Base-by-base conservation (phyloP, 1,140 invertebrate genomes). In the Drosophila lini region DNA sequence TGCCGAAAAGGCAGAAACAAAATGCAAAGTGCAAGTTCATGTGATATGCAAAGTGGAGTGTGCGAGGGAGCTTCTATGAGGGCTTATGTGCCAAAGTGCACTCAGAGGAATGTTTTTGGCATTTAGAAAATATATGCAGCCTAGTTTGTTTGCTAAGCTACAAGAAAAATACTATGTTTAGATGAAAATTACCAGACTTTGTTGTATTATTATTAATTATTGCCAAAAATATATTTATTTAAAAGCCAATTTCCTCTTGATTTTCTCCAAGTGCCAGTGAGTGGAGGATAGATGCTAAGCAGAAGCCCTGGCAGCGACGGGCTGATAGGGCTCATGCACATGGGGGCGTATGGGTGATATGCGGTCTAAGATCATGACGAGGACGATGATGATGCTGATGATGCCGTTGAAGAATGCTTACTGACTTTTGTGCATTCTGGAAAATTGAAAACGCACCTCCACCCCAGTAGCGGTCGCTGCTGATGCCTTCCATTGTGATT, bases 1-100 rank as follows among this genome's bases (percentile, higher is more conserved):
- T 48, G 45, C 48, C 61, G 79, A 81, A 75, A 79, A 65, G 32
- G 62, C 61, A 67, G 40, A 44, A 60, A 59, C 68, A 61, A 76
- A 63, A 62, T 76, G 69, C 79, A 88, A 86, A 88, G 83, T 86
- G 83, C 83, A 86, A 86, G 83, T 88, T 88, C 82, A 70, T 88
- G 83, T 83, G 82, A 88, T 74, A 88, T 86, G 83, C 76, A 83
- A 88, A 83, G 80, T 88, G 84, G 68, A 80, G 78, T 77, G 60
- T 36, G 60, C 55, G 52, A 50, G 58, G 32, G 52, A 77, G 41
- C 47, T 52, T 16, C 38, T 19, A 47, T 34, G 68, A 56, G 36
- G 65, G 64, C 65, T 57, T 58, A 25, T 62, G 47, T 32, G 62
- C 19, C 58, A 32, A 31, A n/a, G 32, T 36, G 47, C 45, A 64